Base-by-base conservation (phyloP, 2,888 invertebrate genomes). In the Yponomeuta evonymella region DNA sequence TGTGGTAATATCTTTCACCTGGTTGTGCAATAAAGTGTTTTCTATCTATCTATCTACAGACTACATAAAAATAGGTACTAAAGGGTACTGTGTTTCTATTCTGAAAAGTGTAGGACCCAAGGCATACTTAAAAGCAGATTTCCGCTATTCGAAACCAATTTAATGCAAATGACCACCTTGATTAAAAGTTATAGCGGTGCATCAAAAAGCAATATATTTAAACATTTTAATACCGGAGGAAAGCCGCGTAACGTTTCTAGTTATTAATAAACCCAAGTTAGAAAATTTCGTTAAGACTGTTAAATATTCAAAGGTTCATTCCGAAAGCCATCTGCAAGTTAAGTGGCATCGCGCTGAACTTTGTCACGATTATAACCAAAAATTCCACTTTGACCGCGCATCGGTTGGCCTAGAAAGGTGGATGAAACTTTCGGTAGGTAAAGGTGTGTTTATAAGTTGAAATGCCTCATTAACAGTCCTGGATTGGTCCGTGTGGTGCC, bases 241-340 rank as follows among this genome's bases (percentile, higher is more conserved):
- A 58, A 58, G 51, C 51, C 51, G 51, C 15, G 51, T 58, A 58
- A 58, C 51, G 51, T 58, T 58, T 58, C 62, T 63, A 23, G 71
- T 71, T 48, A 71, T 71, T 71, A 67, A 71, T 66, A 66, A 71
- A 58, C 43, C 36, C 15, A 67, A 70, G 66, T 70, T 70, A 48
- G 70, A 71, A 68, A 64, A 33, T 71, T 71, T 62, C 43, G 67
- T 67, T 70, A 70, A 70, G 63, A 51, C 71, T 67, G 71, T 71
- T 71, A 71, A 71, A 71, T 71, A 71, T 71, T 71, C 71, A 71
- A 71, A 71, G 51, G 71, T 68, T 71, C 66, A 68, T 71, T 63
- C 66, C 68, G 67, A 68, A 70, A 71, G 71, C 71, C 71, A 71
- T 71, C 71, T 71, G 71, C 71, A 71, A 68, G 68, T 66, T 71